phyloP scores from a whole-genome alignment of 2,113 vertebrate genomes.

The Struthio camelus region DNA sequence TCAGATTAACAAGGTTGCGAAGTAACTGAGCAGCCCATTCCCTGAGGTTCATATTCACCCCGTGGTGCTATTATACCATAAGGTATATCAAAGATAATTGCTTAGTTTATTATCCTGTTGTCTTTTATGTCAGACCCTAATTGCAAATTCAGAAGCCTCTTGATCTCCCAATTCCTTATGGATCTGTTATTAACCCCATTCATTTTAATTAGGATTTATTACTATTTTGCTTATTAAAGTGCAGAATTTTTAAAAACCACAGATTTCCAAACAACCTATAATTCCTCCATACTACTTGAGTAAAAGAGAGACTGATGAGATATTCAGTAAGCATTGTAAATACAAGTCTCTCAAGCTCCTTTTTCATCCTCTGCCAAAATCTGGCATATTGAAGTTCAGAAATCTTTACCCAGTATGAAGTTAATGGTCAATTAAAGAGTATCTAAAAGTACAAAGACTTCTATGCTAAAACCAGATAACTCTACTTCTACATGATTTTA shows the following conservation, averaged over 20 bases:
- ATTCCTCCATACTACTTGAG: neutral
- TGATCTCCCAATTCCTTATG: conserved; percentile 63
- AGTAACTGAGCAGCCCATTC: conserved; percentile 64
- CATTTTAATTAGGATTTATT: conserved; percentile 75
- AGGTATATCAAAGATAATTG: conserved; percentile 78
- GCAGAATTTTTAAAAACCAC: conserved; percentile 32
- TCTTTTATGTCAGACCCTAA: conserved; percentile 70
- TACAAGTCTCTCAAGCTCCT: neutral
- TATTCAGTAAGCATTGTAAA: neutral
- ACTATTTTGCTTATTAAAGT: conserved; percentile 54
- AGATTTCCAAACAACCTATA: conserved; percentile 50
- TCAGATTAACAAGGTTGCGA: conserved; percentile 72
- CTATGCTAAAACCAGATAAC: neutral
- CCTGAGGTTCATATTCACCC: conserved; percentile 68
- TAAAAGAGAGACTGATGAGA: neutral
- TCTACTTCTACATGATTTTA: neutral
- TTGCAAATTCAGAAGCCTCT: conserved; percentile 70
- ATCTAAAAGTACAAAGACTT: conserved; percentile 25
- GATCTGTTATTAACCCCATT: conserved; percentile 69
- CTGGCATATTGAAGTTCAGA: neutral
- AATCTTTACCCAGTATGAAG: neutral
- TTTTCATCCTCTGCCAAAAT: neutral
- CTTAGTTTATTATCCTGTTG: conserved; percentile 78
- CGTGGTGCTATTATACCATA: conserved; percentile 68
- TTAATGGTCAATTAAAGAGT: neutral